Base-by-base conservation (phyloP, 2,888 invertebrate species). In the Odontocerum albicorne region DNA sequence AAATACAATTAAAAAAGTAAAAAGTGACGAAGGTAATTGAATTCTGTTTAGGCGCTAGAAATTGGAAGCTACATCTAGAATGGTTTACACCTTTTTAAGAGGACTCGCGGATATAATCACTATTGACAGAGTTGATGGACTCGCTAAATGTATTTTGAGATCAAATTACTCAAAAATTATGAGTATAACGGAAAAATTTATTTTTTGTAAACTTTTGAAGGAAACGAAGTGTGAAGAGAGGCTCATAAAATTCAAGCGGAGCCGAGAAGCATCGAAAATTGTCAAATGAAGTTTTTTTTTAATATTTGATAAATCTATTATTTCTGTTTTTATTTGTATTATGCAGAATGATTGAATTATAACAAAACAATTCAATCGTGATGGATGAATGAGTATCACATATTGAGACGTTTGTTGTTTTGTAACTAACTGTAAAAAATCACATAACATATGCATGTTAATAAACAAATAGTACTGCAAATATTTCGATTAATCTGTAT, bases 51-150 rank as follows among this genome's bases (percentile, higher is more conserved):
- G 22, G 19, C 36, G 43, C 22, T 40, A 43, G 21, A 53, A 47
- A 42, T 35, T 22, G 49, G 47, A 17, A 19, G 47, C 47, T 54
- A 43, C 19, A 27, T 22, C 22, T 12, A 21, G 13, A 10, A 15
- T n/a, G 33, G 17, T 12, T 15, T 39, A 49, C 32, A 16, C 31
- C 43, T 20, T 35, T 44, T 32, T 50, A 21, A 43, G 21, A 49
- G 20, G 43, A 21, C 12, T 39, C 40, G 35, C 12, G 27, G 21
- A 19, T 32, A 47, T 53, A 53, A 55, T 55, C 39, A 49, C 35
- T 35, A 42, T 55, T 17, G 55, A 55, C 55, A 43, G 33, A 12
- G 22, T 42, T 55, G 55, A 55, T 55, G 55, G 55, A 49, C 49
- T 32, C 19, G 27, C n/a, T 21, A 21, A 31, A 21, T 20, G 42